Base-by-base conservation (phyloP, 2,888 invertebrate genomes). In the Shargacucullia verbasci region DNA sequence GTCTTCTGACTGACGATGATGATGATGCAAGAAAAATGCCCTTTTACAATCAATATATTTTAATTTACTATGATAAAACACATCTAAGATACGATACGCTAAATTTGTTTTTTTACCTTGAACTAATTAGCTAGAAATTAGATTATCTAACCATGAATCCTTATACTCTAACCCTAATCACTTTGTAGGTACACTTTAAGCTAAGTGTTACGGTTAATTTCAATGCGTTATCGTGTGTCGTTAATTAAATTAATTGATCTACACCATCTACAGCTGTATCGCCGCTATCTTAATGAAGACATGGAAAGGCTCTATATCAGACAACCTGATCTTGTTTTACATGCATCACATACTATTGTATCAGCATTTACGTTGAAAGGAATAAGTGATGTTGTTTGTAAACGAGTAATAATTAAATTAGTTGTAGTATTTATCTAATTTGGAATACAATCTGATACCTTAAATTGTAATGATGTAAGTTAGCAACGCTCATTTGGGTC, bases 231-330 rank as follows among this genome's bases (percentile, higher is more conserved):
- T 60, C 71, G 35, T 60, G 63, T 57, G 6, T 20, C 49, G 46
- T 59, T 56, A 64, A 69, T 72, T 39, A 55, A 64, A 50, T 53
- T 62, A 62, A 70, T 62, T 57, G 64, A 67, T 64, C 44, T 50
- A 75, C 65, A 75, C 10, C 39, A 70, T 73, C 61, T 53, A 56
- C 45, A 56, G 15, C 11, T 67, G 70, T 74, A 58, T 64, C 67
- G 47, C 3, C 12, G 14, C 14, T 70, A 72, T 75, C 75, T 52
- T 59, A 67, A 68, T 61, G 59, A 63, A 52, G 58, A 75, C 76
- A 75, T 55, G 67, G 15, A 75, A 75, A 70, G 2, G 63, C 76
- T 66, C 33, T 75, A 45, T 63, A 75, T 75, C 74, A 2, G 10
- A 10, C 6, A 14, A 14, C 20, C 56, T 27, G 20, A 73, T 68